phyloP scores from a whole-genome alignment of 2,113 vertebrate species.

The Ophthalmolycus amberensis region DNA sequence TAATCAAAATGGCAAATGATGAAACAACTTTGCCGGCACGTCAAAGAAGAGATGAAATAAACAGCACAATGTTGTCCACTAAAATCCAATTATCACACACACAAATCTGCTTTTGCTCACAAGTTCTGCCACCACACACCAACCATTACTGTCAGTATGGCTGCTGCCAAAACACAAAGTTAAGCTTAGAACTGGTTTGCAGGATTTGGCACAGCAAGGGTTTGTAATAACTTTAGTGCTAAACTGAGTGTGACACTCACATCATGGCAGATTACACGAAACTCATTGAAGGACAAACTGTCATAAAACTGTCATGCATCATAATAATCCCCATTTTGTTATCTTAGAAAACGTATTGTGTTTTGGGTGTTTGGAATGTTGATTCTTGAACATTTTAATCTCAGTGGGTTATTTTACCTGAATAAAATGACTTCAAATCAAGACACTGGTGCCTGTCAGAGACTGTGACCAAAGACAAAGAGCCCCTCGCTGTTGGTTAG shows the following conservation, averaged over 20 bases:
- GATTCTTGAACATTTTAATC: background rate
- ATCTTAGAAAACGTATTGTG: background rate
- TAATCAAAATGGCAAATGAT: constrained; percentile 15
- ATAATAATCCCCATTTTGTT: background rate
- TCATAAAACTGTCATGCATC: background rate
- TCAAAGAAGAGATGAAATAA: constrained; percentile 1
- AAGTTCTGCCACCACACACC: background rate
- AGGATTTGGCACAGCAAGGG: background rate
- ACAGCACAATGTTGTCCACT: background rate
- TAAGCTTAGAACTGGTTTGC: background rate
- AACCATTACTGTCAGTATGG: background rate
- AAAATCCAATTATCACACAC: background rate
- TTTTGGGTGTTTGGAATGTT: background rate
- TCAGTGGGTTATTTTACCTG: background rate
- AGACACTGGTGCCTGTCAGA: background rate
- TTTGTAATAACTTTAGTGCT: background rate
- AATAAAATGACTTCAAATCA: constrained; percentile 8
- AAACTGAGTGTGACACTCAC: background rate
- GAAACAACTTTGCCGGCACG: constrained; percentile 9
- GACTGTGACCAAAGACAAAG: constrained; percentile 29
- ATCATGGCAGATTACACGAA: background rate
- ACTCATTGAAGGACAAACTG: background rate
- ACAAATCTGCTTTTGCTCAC: constrained; percentile 22
- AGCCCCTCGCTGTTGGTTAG: constrained; percentile 17
- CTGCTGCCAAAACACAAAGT: background rate